Percentiles rank a stretch among this genome's conserved stretches.
Evolutionary conservation across 2,797 vertebrate genomes (phyloP).

Genomic region (Luscinia luscinia): DNA sequence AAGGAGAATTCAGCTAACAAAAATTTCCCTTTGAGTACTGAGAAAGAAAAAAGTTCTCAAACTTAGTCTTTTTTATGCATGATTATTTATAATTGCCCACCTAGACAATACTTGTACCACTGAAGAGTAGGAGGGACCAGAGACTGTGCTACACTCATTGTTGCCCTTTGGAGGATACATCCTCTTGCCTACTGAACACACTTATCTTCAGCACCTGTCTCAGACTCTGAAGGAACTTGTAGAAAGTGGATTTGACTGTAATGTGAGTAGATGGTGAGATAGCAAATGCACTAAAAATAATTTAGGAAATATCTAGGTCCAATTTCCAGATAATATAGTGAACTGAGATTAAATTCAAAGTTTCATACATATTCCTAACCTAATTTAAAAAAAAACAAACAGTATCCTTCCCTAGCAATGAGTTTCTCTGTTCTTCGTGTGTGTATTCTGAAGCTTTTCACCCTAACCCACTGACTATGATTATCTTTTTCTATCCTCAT

Average conservation of each 20-base stretch:
- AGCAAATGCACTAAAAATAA: background rate
- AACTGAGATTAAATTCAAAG: background rate
- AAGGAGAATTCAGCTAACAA: background rate
- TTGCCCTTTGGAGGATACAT: background rate
- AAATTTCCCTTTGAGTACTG: background rate
- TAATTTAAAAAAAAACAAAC: background rate
- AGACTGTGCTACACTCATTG: background rate
- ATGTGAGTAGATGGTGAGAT: background rate
- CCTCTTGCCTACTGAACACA: fast-evolving
- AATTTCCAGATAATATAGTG: background rate
- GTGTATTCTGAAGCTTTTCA: background rate
- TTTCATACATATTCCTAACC: background rate
- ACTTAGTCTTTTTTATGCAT: background rate
- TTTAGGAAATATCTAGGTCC: background rate
- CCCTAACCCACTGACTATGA: background rate
- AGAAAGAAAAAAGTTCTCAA: background rate
- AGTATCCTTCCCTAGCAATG: fast-evolving
- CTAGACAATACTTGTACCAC: background rate
- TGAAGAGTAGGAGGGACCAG: background rate
- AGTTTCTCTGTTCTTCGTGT: background rate
- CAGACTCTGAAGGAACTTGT: background rate
- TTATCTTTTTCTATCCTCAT: background rate
- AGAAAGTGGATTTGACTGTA: background rate
- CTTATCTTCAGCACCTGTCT: background rate
- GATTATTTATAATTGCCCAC: background rate